Evolutionary conservation across 2,888 invertebrate species (phyloP).

Genomic region (Cordilura impudica): DNA sequence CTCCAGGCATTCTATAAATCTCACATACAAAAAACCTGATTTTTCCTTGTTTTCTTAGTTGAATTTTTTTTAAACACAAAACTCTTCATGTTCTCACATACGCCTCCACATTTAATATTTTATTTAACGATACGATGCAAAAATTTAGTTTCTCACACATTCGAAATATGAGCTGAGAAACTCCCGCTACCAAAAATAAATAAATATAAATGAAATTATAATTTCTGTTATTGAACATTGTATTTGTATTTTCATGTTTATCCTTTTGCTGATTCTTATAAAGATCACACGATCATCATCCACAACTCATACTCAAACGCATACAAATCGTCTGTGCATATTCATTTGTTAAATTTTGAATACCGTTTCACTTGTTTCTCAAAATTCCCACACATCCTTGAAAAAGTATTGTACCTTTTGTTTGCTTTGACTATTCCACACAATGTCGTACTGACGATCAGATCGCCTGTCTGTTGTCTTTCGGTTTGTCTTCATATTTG

Average conservation of each 20-base stretch:
- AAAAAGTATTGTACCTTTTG: constrained; percentile 19
- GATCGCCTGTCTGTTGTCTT: neutral
- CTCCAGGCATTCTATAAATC: neutral
- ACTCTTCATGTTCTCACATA: constrained; percentile 56
- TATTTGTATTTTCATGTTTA: constrained; percentile 24
- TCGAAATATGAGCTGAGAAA: constrained; percentile 60
- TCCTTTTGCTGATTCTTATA: constrained; percentile 42
- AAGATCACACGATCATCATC: constrained; percentile 60
- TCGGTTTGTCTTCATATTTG: neutral
- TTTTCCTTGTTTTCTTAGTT: constrained; percentile 25
- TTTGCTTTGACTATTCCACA: constrained; percentile 27
- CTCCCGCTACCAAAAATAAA: constrained; percentile 41
- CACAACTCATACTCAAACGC: neutral
- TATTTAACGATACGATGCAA: constrained; percentile 15
- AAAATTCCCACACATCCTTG: constrained; percentile 64
- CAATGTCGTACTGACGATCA: constrained; percentile 1
- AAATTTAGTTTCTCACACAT: constrained; percentile 57
- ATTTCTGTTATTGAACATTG: constrained; percentile 34
- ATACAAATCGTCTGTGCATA: constrained; percentile 9
- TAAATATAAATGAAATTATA: constrained; percentile 24
- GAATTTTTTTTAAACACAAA: constrained; percentile 12
- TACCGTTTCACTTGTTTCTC: constrained; percentile 59
- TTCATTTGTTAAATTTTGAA: constrained; percentile 35
- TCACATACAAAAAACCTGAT: constrained; percentile 16
- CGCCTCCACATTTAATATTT: constrained; percentile 37